Evolutionary conservation across 1,140 invertebrate genomes (phyloP).

Genomic region (Hestina assimilis): DNA sequence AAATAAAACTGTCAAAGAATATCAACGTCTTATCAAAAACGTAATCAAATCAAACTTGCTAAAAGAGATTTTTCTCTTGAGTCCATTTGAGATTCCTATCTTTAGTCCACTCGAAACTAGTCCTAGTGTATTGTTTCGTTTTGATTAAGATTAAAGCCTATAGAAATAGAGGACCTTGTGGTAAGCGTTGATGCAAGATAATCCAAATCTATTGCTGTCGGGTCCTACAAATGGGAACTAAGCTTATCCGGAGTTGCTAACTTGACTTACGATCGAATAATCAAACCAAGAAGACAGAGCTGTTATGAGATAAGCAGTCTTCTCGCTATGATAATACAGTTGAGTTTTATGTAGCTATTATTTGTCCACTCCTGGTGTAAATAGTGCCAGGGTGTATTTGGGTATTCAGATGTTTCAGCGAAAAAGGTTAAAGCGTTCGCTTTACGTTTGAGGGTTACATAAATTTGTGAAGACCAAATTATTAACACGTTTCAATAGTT

Average conservation of each 20-base stretch:
- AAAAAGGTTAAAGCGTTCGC: slow-evolving; percentile 25
- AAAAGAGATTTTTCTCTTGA: no score
- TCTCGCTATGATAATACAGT: slow-evolving; percentile 3
- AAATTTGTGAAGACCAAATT: slow-evolving; percentile 5
- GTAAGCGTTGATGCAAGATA: slow-evolving; percentile 24
- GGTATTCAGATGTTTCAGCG: slow-evolving; percentile 31
- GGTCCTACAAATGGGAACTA: slow-evolving; percentile 25
- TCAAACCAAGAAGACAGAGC: slow-evolving; percentile 19
- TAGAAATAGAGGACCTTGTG: slow-evolving; percentile 10
- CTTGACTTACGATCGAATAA: slow-evolving; percentile 36
- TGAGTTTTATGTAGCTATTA: not conserved
- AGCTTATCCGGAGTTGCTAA: slow-evolving; percentile 29
- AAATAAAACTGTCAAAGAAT: no score
- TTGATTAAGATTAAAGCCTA: slow-evolving; percentile 20
- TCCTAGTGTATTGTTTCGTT: slow-evolving; percentile 13
- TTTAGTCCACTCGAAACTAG: not conserved
- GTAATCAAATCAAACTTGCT: no score
- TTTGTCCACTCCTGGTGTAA: slow-evolving; percentile 20
- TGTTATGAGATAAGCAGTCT: slow-evolving; percentile 8
- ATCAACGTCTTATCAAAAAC: no score
- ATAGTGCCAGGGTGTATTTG: slow-evolving; percentile 29
- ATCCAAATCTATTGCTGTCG: slow-evolving; percentile 26
- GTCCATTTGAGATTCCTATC: no score
- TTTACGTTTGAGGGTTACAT: not conserved
- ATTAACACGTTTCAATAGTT: no score